Conservation (phyloP, 1,140 invertebrate species). For the Apis mellifera region DNA sequence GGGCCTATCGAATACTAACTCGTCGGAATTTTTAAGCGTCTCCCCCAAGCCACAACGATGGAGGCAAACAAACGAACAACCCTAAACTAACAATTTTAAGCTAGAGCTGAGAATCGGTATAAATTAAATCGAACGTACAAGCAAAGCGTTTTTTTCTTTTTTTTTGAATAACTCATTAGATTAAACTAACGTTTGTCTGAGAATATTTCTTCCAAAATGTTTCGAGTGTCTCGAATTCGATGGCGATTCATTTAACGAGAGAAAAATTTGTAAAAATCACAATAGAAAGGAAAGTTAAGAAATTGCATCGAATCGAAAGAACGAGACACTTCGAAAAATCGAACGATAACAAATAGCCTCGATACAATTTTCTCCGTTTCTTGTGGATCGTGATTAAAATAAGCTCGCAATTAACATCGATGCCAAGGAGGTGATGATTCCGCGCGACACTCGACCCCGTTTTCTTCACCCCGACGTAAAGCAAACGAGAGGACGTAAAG, state of each 20-base stretch:
- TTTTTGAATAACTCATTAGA: not conserved
- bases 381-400: not conserved
- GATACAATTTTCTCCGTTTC: not conserved
- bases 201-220: not conserved
- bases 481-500: conserved; percentile 6
- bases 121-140: conserved; percentile 3
- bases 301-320: not conserved
- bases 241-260: conserved; percentile 8
- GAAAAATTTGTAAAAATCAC: not conserved
- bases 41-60: conserved; percentile 9
- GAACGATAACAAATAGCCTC: conserved; percentile 3
- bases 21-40: conserved; percentile 1
- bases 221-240: not conserved
- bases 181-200: not conserved
- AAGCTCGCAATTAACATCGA: conserved; percentile 16
- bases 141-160: not conserved
- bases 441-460: conserved; percentile 40
- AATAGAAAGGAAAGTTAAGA: not conserved
- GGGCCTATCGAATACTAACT: conserved; percentile 26
- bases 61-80: conserved; percentile 52
- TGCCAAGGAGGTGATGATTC: not conserved
- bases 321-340: not conserved
- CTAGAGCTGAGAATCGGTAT: conserved; percentile 13
- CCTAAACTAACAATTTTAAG: conserved; percentile 10
- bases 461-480: not conserved